Conservation (phyloP, 2,888 invertebrate genomes). For the Tetramorium bicarinatum region DNA sequence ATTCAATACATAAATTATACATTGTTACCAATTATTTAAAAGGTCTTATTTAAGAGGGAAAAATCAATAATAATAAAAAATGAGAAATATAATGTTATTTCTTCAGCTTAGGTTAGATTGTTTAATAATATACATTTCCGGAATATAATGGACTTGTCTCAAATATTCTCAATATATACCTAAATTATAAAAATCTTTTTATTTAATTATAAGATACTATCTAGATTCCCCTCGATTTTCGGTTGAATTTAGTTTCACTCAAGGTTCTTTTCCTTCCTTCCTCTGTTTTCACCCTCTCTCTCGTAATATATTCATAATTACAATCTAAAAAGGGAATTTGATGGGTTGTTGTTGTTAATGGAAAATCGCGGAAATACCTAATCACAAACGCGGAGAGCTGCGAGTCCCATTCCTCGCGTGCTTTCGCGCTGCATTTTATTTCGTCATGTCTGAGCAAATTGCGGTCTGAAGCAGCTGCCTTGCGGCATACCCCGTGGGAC, state of each 20-base stretch:
- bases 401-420: background rate
- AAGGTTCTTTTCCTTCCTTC: background rate
- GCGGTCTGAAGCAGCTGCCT: conserved; percentile 32
- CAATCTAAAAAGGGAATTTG: background rate
- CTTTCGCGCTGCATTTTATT: conserved; percentile 12
- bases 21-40: background rate
- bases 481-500: conserved; percentile 22
- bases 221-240: background rate
- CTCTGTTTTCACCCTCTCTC: no score
- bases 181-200: background rate
- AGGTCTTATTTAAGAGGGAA: background rate
- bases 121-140: background rate
- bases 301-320: background rate
- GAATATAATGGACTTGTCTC: background rate
- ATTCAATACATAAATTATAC: background rate
- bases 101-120: background rate
- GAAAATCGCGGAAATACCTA: background rate
- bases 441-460: conserved; percentile 35
- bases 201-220: background rate
- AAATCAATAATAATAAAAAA: background rate
- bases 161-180: background rate
- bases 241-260: background rate
- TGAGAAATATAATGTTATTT: conserved; percentile 4
- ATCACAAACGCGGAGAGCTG: background rate
- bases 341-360: background rate